Evolutionary conservation across 92 coral and sea anemone genomes (phyloP), one percentile per base, ranked within the genome.

Genomic region (Porites lobata): DNA sequence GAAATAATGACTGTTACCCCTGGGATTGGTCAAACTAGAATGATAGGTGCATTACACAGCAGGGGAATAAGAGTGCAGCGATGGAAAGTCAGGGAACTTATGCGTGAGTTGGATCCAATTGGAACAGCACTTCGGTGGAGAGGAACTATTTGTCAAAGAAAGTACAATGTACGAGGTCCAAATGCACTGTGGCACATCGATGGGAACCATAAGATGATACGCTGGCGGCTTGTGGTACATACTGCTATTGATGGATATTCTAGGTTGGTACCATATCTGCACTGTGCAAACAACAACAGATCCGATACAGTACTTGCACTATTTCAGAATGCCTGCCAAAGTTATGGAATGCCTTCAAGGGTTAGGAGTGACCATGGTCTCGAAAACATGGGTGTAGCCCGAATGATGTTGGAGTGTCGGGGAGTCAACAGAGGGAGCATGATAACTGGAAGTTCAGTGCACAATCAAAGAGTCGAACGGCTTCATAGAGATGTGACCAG

Each of bases 91-190:
- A 76, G 90, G 58, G 58, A 53, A 53, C 17, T 62, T 6, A 77
- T 86, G 78, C 86, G 85, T 14, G 59, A 68, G 70, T 58, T 86
- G 9, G 86, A 86, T 71, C 90, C 90, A 83, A 12, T 89, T 72
- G 93, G 91, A 70, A 86, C 93, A 52, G 90, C 95, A 32, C 85
- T 92, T 50, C 68, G 91, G 67, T 90, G 93, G 93, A 92, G 93
- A 75, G 67, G 83, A 76, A 83, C 79, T 66, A 91, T 91, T 70
- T 88, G 66, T 72, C 24, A 89, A 51, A 72, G 94, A 47, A 83
- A 87, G 64, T 91, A 87, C 87, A 75, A 50, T 47, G 82, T 91
- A 13, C 91, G 62, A 81, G 43, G 77, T 53, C 91, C 91, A 50
- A 77, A 91, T 77, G 84, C 91, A 8, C 69, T 91, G 22, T 91